Base-by-base conservation (phyloP, 2,113 vertebrate species). In the Lipophrys pholis region DNA sequence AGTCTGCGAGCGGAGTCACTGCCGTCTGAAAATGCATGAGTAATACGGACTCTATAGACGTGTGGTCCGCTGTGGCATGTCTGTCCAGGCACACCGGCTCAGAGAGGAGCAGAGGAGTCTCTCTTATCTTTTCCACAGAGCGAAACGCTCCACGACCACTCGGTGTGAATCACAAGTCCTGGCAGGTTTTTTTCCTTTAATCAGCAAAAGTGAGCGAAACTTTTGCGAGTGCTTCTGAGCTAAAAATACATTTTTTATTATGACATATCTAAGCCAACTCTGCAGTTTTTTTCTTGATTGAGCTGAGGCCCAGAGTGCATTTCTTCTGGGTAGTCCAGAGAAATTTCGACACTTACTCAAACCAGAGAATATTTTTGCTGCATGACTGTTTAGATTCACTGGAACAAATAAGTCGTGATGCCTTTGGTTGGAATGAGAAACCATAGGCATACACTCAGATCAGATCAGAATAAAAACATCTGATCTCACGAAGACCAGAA, bases 21-120 rank as follows among this genome's bases (percentile, higher is more conserved):
- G 93, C 92, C 84, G 93, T 94, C 95, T 94, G 94, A 95, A 95
- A 95, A 94, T 93, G 94, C 93, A 92, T 95, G 95, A 95, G 94
- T 95, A 94, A 96, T 93, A 83, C 78, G 69, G 90, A 82, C 92
- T 91, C 87, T 91, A 87, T 92, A 92, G 93, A 93, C 88, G 76
- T 93, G 93, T 87, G 84, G 92, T 93, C 85, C 89, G 85, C 88
- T 77, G 88, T 74, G 74, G 88, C 82, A 89, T 86, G 89, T 87
- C 85, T 90, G 73, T 69, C 61, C 67, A 68, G 48, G 54, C 40
- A 3, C 68, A 38, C 21, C 65, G 50, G 78, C 52, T 68, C 35
- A 46, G 30, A 43, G 2, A 53, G 43, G n/a, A 38, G 8, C 1
- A 42, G 49, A 76, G 30, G 30, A 14, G 16, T 16, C 50, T 52